These are phyloP conservation scores for Halisarca cf. caerulea DNA, from an alignment of 37 sponge, comb jelly and placozoan genomes.

Conservation along the genomic window DNA sequence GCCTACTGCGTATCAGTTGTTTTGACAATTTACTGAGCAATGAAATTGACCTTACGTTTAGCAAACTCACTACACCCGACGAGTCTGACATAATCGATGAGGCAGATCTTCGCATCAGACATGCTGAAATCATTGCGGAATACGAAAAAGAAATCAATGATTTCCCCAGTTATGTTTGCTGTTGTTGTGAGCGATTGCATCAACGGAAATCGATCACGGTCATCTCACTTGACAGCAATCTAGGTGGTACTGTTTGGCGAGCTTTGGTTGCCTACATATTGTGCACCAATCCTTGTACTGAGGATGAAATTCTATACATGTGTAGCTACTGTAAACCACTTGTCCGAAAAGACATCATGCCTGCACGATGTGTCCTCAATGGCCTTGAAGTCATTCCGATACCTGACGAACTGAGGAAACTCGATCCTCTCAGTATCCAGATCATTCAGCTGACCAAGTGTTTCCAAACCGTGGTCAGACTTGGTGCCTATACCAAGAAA, in stretches of 20 bases:
- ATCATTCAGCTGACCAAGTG: conserved; percentile 42
- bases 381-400: conserved; percentile 8
- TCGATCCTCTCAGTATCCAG: conserved; percentile 42
- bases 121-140: conserved; percentile 33
- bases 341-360: conserved; percentile 23
- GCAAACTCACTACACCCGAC: too few species aligned
- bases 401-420: conserved; percentile 17
- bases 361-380: conserved; percentile 36
- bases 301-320: background rate
- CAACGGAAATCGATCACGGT: conserved; percentile 15
- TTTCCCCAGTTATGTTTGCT: conserved; percentile 43
- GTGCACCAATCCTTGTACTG: background rate
- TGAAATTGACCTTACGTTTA: too few species aligned
- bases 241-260: conserved; percentile 30
- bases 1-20: background rate
- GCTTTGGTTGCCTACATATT: conserved; percentile 22
- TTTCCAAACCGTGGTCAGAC: conserved; percentile 54
- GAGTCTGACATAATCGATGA: background rate
- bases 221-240: conserved; percentile 12
- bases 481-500: conserved; percentile 53
- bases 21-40: background rate
- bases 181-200: conserved; percentile 43
- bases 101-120: background rate
- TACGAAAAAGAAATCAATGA: conserved; percentile 28
- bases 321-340: conserved; percentile 27